Conservation (phyloP, 2,113 vertebrate species). For the Ellobius talpinus region DNA sequence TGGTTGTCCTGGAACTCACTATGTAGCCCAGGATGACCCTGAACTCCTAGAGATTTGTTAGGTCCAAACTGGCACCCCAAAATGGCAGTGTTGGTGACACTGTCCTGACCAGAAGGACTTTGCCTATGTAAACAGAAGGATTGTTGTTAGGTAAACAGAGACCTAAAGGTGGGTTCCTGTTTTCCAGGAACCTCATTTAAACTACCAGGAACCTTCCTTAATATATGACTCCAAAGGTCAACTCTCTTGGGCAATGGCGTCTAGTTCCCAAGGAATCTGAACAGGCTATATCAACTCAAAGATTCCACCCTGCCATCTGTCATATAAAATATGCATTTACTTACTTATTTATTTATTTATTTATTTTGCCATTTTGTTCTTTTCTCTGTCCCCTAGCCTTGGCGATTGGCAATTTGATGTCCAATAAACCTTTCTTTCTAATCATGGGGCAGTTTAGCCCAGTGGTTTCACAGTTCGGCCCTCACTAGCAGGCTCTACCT, state of each 20-base stretch:
- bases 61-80: background rate
- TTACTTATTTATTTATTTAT: background rate
- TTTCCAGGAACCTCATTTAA: background rate
- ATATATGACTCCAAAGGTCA: background rate
- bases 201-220: background rate
- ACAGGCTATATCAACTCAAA: background rate
- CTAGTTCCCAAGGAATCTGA: background rate
- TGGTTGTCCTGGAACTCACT: background rate
- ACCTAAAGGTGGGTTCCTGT: background rate
- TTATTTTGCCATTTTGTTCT: background rate
- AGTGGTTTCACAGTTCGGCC: background rate
- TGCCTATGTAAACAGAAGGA: background rate
- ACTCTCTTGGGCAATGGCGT: background rate
- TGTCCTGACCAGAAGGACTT: background rate
- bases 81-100: background rate
- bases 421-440: slow-evolving; percentile 8
- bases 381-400: background rate
- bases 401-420: background rate
- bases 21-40: background rate
- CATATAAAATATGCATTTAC: too few relatives aligned
- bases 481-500: background rate
- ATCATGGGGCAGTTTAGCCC: background rate
- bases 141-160: background rate
- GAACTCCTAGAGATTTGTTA: background rate
- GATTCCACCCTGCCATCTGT: background rate